phyloP scores from a whole-genome alignment of 2,113 vertebrate genomes.

The Willisornis vidua region DNA sequence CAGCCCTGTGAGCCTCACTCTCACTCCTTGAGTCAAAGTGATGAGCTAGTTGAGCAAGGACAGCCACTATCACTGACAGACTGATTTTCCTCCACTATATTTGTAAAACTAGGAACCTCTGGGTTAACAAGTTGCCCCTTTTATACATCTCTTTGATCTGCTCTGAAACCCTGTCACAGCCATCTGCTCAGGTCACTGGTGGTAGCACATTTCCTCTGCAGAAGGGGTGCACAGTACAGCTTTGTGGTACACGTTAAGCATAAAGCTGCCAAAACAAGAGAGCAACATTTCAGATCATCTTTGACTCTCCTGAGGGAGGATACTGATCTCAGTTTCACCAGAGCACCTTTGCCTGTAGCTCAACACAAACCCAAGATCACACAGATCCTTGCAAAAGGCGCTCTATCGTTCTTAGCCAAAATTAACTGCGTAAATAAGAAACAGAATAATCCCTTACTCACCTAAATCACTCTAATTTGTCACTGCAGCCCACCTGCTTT shows the following conservation, averaged over 20 bases:
- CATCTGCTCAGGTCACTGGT: neutral
- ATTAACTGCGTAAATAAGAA: neutral
- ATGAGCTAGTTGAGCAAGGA: neutral
- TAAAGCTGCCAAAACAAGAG: neutral
- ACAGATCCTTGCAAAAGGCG: neutral
- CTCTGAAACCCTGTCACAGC: neutral
- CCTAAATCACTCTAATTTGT: neutral
- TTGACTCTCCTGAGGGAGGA: neutral
- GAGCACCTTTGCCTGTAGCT: neutral
- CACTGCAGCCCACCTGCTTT: neutral
- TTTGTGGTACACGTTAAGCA: neutral
- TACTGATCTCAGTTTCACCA: neutral
- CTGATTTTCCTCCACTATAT: neutral
- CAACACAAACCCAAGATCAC: neutral
- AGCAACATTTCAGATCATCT: neutral
- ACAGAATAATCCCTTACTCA: neutral
- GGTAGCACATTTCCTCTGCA: neutral
- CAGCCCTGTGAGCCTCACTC: neutral
- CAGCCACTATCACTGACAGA: neutral
- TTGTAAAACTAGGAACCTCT: neutral
- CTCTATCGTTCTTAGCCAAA: neutral
- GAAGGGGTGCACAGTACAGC: neutral
- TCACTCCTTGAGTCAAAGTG: neutral
- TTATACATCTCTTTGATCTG: neutral
- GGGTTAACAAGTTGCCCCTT: neutral